These are phyloP conservation scores for Perognathus longimembris DNA, from an alignment of 2,113 vertebrate species.

Conservation along the genomic window DNA sequence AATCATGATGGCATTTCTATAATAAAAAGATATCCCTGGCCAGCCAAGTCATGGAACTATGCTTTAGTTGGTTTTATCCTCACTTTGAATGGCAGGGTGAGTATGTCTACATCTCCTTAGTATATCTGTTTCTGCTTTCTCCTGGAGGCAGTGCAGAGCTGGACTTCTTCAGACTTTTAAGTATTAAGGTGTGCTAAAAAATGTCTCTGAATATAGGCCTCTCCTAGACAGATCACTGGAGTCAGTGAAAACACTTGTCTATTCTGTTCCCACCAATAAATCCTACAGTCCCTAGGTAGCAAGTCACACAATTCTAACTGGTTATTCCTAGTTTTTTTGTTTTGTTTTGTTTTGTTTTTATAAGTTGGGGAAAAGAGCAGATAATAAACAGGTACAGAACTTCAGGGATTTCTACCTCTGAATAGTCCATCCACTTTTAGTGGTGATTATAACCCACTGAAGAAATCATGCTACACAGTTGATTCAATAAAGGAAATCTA, in stretches of 20 bases:
- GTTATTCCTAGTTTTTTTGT: background rate
- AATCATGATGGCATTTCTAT: background rate
- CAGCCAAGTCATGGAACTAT: background rate
- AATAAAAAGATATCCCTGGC: background rate
- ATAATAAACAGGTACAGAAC: background rate
- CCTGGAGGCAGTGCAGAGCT: background rate
- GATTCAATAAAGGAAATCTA: constrained; percentile 16
- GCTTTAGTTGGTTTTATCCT: background rate
- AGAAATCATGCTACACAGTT: background rate
- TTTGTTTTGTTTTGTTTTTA: no score
- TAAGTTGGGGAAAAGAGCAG: background rate
- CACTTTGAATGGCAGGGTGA: background rate
- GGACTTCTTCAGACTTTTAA: background rate
- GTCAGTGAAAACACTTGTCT: background rate
- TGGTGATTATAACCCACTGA: background rate
- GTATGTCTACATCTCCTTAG: no score
- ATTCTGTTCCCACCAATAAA: no score
- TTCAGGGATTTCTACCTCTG: background rate
- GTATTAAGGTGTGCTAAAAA: background rate
- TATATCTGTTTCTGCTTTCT: background rate
- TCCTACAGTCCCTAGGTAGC: background rate
- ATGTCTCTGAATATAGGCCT: background rate
- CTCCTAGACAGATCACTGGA: background rate
- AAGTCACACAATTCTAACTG: background rate
- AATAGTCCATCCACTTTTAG: background rate